phyloP scores from a whole-genome alignment of 2,113 vertebrate genomes.

The Otocyon megalotis region DNA sequence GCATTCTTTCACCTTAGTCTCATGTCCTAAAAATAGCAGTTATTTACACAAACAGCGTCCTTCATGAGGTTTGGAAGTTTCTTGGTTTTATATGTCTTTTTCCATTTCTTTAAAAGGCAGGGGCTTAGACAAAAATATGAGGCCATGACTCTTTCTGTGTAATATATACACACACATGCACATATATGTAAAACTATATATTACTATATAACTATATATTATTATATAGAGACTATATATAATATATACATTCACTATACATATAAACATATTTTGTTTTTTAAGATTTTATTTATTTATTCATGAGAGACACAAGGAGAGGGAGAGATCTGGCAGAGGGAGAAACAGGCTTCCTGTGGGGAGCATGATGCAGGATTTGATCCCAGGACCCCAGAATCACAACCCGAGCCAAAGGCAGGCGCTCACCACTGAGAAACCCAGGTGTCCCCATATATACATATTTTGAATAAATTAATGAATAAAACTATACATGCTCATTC shows the following conservation, averaged over 20 bases:
- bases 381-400: too few relatives aligned
- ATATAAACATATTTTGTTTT: not conserved
- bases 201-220: not conserved
- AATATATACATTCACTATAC: not conserved
- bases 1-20: constrained; percentile 2
- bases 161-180: not conserved
- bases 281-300: too few relatives aligned
- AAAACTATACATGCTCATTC: not conserved
- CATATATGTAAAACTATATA: not conserved
- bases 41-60: constrained; percentile 8
- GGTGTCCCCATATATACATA: too few relatives aligned
- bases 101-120: not conserved
- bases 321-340: too few relatives aligned
- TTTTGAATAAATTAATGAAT: not conserved
- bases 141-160: not conserved
- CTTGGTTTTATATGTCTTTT: not conserved
- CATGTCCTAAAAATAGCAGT: not conserved
- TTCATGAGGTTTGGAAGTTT: not conserved
- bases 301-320: too few relatives aligned
- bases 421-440: too few relatives aligned
- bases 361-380: too few relatives aligned
- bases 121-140: not conserved
- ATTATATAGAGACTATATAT: not conserved
- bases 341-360: too few relatives aligned
- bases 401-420: too few relatives aligned